Percentiles rank a stretch among this genome's conserved stretches.
Conservation (phyloP, 2,888 invertebrate genomes). For the Drosophila helvetica region DNA sequence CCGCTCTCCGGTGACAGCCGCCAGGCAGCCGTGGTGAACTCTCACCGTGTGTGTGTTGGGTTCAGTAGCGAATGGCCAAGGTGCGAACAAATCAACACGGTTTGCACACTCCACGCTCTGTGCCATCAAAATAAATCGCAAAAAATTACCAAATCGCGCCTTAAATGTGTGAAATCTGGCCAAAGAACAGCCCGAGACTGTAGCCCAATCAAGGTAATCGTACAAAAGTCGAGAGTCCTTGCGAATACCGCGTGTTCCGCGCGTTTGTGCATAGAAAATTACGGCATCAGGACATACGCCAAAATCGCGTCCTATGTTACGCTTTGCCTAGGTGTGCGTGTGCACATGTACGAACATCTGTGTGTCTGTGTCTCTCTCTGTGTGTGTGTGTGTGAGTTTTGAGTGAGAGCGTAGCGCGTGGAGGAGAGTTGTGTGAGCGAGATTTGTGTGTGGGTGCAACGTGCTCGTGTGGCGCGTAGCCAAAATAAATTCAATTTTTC, state of each 20-base stretch:
- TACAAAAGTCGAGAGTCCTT: conserved; percentile 8
- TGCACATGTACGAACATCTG: conserved; percentile 26
- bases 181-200: conserved; percentile 18
- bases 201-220: conserved; percentile 11
- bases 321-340: conserved; percentile 57
- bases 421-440: conserved; percentile 24
- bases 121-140: conserved; percentile 66
- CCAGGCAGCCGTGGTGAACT: conserved; percentile 33
- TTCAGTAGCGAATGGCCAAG: conserved; percentile 79
- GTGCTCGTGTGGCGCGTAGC: conserved; percentile 60
- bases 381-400: conserved; percentile 15
- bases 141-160: conserved; percentile 59
- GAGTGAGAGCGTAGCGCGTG: conserved; percentile 66
- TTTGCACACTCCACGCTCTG: conserved; percentile 72
- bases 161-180: conserved; percentile 40
- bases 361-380: conserved; percentile 19
- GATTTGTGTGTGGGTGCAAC: conserved; percentile 61
- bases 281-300: conserved; percentile 73
- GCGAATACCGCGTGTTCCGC: conserved; percentile 29
- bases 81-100: conserved; percentile 81
- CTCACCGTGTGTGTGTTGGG: conserved; percentile 49
- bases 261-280: conserved; percentile 62
- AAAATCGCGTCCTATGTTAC: conserved; percentile 70
- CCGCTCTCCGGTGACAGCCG: conserved; percentile 10
- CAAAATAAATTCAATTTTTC: conserved; percentile 49